Evolutionary conservation across 2,888 invertebrate species (phyloP).

Genomic region (Cerastoderma edule): DNA sequence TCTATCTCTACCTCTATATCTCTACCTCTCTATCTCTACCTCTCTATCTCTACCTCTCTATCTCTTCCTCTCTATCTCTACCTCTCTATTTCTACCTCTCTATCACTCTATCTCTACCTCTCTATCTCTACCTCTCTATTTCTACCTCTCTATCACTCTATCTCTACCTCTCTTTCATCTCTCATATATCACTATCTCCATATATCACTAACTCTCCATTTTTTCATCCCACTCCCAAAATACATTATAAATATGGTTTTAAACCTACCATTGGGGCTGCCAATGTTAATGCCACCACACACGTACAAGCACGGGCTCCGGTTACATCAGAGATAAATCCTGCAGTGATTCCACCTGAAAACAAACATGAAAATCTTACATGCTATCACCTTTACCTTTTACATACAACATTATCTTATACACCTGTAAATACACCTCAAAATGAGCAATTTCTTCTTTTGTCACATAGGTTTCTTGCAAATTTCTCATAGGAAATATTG

Average conservation of each 20-base stretch:
- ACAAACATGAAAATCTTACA: neutral
- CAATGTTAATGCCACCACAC: conserved; percentile 90
- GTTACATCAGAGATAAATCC: conserved; percentile 93
- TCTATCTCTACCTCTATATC: too few species aligned
- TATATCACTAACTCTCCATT: neutral
- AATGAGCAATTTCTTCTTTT: conserved; percentile 7
- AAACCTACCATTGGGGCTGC: conserved; percentile 91
- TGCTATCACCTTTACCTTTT: too few species aligned
- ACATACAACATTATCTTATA: neutral
- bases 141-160: too few species aligned
- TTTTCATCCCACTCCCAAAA: neutral
- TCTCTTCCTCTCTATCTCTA: too few species aligned
- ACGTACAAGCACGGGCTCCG: conserved; percentile 94
- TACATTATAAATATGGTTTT: neutral
- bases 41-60: too few species aligned
- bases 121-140: too few species aligned
- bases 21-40: too few species aligned
- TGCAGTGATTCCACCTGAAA: conserved; percentile 89
- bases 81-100: too few species aligned
- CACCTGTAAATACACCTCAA: neutral
- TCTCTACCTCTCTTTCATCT: too few species aligned
- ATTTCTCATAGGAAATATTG: too few species aligned
- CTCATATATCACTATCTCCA: too few species aligned
- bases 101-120: too few species aligned
- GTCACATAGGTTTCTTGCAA: conserved; percentile 2